phyloP scores from a whole-genome alignment of 2,113 vertebrate species.

The Coptodon rendalli region DNA sequence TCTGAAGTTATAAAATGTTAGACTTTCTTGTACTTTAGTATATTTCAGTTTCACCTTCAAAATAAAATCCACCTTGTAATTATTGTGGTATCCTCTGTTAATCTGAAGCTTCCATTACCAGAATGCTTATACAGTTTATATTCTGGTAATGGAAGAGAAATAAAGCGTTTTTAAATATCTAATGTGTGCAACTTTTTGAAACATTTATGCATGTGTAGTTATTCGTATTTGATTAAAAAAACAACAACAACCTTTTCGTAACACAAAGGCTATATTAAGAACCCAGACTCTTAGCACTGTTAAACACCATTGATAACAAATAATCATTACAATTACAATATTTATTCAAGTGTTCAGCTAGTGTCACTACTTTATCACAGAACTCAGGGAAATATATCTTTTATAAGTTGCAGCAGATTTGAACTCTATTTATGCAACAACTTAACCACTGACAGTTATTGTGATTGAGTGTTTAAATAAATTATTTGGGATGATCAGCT shows the following conservation, averaged over 20 bases:
- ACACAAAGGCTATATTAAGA: background rate
- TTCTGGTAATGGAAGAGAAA: background rate
- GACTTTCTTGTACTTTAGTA: background rate
- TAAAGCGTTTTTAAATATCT: background rate
- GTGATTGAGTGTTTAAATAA: background rate
- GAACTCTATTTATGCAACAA: background rate
- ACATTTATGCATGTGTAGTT: background rate
- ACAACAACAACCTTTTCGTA: background rate
- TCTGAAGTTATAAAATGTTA: background rate
- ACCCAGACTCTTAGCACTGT: background rate
- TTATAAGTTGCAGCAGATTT: background rate
- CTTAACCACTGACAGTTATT: background rate
- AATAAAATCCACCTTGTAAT: background rate
- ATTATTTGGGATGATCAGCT: background rate
- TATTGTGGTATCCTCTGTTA: background rate
- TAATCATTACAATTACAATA: background rate
- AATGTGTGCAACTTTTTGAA: background rate
- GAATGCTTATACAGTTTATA: background rate
- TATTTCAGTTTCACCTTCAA: background rate
- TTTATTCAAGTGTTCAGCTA: background rate
- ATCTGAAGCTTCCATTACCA: background rate
- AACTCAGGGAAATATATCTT: rapidly evolving
- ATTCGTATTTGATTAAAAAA: rapidly evolving
- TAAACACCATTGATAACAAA: background rate
- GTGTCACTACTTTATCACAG: background rate